Conservation (phyloP, 2,797 vertebrate genomes). For the Hypotaenidia okinawae region DNA sequence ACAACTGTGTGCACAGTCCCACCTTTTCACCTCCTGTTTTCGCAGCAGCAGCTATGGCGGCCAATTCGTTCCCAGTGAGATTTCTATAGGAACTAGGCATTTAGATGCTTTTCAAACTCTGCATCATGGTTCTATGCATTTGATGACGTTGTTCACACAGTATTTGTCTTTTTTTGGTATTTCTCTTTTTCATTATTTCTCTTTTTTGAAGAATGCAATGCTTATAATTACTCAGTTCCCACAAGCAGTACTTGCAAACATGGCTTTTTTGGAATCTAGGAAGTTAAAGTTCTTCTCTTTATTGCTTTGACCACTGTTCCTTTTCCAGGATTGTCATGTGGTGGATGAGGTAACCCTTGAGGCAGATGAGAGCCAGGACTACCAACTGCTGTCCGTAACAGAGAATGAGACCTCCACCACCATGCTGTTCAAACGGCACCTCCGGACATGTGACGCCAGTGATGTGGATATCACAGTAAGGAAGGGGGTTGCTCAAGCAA, state of each 20-base stretch:
- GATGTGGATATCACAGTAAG: conserved; percentile 81
- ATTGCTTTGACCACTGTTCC: neutral
- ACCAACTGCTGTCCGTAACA: conserved; percentile 75
- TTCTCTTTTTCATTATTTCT: too few species aligned
- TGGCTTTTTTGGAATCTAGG: neutral
- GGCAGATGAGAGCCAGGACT: conserved; percentile 80
- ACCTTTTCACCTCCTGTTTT: neutral
- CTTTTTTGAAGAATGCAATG: neutral
- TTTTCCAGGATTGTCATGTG: conserved; percentile 78
- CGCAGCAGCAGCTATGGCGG: neutral
- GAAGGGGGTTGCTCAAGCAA: neutral
- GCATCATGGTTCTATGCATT: neutral
- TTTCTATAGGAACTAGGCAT: neutral
- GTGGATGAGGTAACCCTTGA: conserved; percentile 65
- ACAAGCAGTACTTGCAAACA: neutral
- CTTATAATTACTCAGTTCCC: neutral
- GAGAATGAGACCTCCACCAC: conserved; percentile 77
- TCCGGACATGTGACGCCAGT: conserved; percentile 76
- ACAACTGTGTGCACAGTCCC: neutral
- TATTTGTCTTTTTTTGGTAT: neutral
- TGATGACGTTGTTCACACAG: neutral
- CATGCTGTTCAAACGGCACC: conserved; percentile 75
- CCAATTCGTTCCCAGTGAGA: neutral
- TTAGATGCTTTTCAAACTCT: neutral
- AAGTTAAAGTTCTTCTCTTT: neutral